These are phyloP conservation scores for Dryas iulia DNA, from an alignment of 1,140 invertebrate species.

Conservation along the genomic window DNA sequence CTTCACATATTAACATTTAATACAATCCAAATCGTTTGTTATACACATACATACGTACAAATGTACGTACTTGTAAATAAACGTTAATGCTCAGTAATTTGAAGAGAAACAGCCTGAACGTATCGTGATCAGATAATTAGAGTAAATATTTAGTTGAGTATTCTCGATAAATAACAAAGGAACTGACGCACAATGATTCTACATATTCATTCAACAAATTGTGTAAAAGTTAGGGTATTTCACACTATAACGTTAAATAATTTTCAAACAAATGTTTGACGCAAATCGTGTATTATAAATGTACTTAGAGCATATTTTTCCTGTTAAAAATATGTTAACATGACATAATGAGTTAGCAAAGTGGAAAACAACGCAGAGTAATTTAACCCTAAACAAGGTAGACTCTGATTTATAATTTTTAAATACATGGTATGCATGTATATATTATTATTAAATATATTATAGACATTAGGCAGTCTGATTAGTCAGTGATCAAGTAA, in stretches of 20 bases:
- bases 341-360: not conserved
- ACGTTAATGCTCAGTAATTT: not conserved
- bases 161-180: conserved; percentile 4
- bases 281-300: not conserved
- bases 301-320: not conserved
- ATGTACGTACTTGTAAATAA: not conserved
- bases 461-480: too few relatives aligned
- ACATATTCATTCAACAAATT: too few relatives aligned
- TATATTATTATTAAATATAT: too few relatives aligned
- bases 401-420: too few relatives aligned
- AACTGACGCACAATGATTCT: conserved; percentile 12
- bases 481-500: too few relatives aligned
- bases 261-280: conserved; percentile 9
- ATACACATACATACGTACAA: not conserved
- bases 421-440: too few relatives aligned
- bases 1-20: not conserved
- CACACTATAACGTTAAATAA: conserved; percentile 7
- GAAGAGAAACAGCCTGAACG: not conserved
- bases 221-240: conserved; percentile 12
- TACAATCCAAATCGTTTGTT: not conserved
- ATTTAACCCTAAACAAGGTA: too few relatives aligned
- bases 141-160: conserved; percentile 2
- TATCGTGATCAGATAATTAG: conserved; percentile 8
- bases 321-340: not conserved
- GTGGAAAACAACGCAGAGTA: not conserved